Conservation (phyloP, 2,888 invertebrate genomes). For the Coelopa pilipes region DNA sequence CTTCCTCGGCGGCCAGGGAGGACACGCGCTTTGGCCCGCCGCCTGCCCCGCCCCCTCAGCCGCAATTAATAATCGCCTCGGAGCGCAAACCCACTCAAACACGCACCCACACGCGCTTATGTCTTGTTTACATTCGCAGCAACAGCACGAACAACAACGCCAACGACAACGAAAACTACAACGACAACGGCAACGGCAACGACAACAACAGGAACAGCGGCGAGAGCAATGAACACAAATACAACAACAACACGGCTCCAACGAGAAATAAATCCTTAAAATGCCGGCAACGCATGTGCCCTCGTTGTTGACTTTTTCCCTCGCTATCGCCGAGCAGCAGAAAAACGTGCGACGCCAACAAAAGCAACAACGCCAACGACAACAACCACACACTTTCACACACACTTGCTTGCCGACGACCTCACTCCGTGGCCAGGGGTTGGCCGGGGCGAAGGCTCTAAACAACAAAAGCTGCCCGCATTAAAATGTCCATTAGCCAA, state of each 20-base stretch:
- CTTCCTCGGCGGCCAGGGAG: too few species aligned
- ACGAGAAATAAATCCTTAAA: neutral
- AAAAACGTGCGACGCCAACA: too few species aligned
- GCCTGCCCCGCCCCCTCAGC: neutral
- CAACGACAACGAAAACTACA: neutral
- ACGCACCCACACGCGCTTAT: constrained; percentile 22
- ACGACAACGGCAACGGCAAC: neutral
- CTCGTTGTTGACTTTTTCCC: neutral
- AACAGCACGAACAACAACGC: neutral
- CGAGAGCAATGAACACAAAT: constrained; percentile 25
- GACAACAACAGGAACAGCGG: neutral
- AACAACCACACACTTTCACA: too few species aligned
- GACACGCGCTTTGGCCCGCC: too few species aligned
- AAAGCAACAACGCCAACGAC: too few species aligned
- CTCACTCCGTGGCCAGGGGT: neutral
- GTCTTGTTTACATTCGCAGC: neutral
- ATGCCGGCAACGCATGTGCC: neutral
- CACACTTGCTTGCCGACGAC: neutral
- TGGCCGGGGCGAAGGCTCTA: constrained; percentile 10
- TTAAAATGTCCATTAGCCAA: constrained; percentile 16
- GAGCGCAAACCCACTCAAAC: constrained; percentile 23
- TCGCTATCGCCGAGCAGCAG: neutral
- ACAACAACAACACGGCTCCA: neutral
- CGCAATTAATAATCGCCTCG: constrained; percentile 11
- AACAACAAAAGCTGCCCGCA: constrained; percentile 29